Conservation (phyloP, 2,888 invertebrate genomes). For the Torymus texanus region DNA sequence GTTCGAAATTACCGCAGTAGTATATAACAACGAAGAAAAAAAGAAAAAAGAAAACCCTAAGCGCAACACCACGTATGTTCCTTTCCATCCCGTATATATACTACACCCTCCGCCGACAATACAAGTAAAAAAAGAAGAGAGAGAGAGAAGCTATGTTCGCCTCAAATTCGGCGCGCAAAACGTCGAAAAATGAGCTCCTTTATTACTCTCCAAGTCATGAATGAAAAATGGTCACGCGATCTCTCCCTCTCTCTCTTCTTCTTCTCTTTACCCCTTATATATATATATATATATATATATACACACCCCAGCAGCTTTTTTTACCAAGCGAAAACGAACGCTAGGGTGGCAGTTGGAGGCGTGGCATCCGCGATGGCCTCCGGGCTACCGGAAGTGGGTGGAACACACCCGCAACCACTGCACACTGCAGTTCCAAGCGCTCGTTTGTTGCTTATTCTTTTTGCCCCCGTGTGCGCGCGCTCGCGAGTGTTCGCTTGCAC, state of each 20-base stretch:
- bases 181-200: slow-evolving; percentile 39
- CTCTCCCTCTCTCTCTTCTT: background rate
- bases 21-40: no score
- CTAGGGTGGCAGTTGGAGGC: slow-evolving; percentile 36
- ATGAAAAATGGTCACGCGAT: slow-evolving; percentile 49
- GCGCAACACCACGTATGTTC: no score
- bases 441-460: background rate
- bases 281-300: no score
- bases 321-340: slow-evolving; percentile 35
- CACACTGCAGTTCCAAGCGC: slow-evolving; percentile 19
- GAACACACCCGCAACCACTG: slow-evolving; percentile 70
- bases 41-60: no score
- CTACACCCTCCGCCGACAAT: background rate
- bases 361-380: slow-evolving; percentile 60
- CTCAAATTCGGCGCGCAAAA: slow-evolving; percentile 33
- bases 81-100: background rate
- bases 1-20: no score
- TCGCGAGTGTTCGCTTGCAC: slow-evolving; percentile 31
- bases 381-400: slow-evolving; percentile 70
- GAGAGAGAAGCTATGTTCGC: slow-evolving; percentile 4
- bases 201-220: background rate
- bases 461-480: background rate
- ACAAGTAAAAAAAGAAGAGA: background rate
- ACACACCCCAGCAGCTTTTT: background rate
- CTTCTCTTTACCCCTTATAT: no score